Evolutionary conservation across 2,113 vertebrate genomes (phyloP), one percentile per base, ranked within the genome.

Genomic region (Chaetodon auriga): DNA sequence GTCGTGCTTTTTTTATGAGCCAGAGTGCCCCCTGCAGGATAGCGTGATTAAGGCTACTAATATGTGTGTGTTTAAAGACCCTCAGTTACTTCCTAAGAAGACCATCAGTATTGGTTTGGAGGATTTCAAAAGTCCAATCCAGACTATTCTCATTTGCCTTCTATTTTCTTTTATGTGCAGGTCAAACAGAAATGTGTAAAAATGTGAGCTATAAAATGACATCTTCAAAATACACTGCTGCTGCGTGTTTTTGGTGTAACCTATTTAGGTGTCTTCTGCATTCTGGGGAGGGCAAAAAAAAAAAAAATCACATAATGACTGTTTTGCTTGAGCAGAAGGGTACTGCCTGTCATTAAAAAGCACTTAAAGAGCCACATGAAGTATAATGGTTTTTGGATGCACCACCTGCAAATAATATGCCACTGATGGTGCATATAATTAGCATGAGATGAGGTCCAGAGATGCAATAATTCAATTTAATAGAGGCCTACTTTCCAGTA

Each of bases 401-500:
- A 54, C 14, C 6, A 54, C 38, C 36, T 65, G 51, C n/a, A 66
- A 74, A 65, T 72, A 48, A 69, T 35, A 75, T 12, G 3, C 53
- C 51, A 35, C 75, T 81, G 23, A 75, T 9, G n/a, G 25, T 66
- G 49, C 21, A 69, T 55, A 41, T 45, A 68, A 54, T 77, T 48
- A 66, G 46, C 23, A 74, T 54, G 54, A 57, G 35, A 70, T 66
- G 49, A 81, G 53, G 19, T 35, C 38, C 71, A 64, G 46, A 69
- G 30, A 66, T 54, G 41, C 38, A 78, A 38, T 36, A 23, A 81
- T 66, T 78, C 1, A 71, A 5, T 61, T 70, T 68, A 68, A 76
- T 8, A 81, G 25, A 85, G 18, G 57, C 64, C 46, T 64, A 64
- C 19, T 21, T 81, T 84, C 78, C 68, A 80, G 73, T 74, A 81